Percentiles rank a stretch among this genome's conserved stretches.
phyloP scores from a whole-genome alignment of 2,888 invertebrate species.

The Lagria hirta region DNA sequence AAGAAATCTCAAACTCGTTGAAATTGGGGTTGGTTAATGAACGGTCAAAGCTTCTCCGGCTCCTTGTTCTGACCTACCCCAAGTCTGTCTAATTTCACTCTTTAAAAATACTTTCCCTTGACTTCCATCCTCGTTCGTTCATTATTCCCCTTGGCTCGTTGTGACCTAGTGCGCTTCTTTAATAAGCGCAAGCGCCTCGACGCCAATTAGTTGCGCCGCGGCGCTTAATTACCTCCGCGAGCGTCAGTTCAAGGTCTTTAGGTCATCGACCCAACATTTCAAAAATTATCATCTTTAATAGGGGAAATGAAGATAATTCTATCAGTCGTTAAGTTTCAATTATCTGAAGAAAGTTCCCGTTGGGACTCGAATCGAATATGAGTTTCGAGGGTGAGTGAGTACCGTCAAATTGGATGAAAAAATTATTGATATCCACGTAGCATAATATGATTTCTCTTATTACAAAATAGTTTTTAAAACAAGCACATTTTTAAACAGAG shows the following conservation, averaged over 20 bases:
- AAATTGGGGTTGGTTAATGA: slow-evolving; percentile 35
- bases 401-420: too few species aligned
- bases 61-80: slow-evolving; percentile 50
- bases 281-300: too few species aligned
- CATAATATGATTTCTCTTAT: too few species aligned
- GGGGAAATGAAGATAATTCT: too few species aligned
- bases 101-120: slow-evolving; percentile 55
- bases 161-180: slow-evolving; percentile 53
- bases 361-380: too few species aligned
- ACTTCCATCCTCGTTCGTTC: slow-evolving; percentile 50
- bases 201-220: slow-evolving; percentile 53
- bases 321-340: too few species aligned
- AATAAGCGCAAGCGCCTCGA: slow-evolving; percentile 51
- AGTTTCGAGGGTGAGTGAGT: too few species aligned
- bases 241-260: slow-evolving; percentile 50
- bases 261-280: slow-evolving; percentile 50
- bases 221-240: slow-evolving; percentile 53
- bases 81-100: slow-evolving; percentile 54
- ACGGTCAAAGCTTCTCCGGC: slow-evolving; percentile 38
- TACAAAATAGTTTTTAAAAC: too few species aligned
- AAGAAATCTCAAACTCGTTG: too few species aligned
- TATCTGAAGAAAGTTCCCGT: slow-evolving; percentile 5
- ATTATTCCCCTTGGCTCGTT: slow-evolving; percentile 54
- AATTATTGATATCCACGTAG: too few species aligned
- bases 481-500: too few species aligned